Base-by-base conservation (phyloP, 64 coral and sea anemone genomes). In the Pachyseris speciosa region DNA sequence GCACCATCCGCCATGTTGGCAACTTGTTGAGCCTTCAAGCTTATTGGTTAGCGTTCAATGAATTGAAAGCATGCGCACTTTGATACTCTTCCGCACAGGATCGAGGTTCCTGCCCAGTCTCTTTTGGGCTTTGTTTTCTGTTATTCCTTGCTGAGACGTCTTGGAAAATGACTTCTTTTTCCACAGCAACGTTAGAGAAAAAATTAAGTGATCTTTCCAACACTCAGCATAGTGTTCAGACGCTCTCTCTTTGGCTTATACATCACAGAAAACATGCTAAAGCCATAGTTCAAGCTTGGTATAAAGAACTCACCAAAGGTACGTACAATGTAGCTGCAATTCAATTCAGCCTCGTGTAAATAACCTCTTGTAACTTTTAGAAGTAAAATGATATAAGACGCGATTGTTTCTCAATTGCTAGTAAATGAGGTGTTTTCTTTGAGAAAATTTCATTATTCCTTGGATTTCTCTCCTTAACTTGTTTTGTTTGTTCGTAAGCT, bases 191-290 rank as follows among this genome's bases (percentile, higher is more conserved):
- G 9, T 64, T 99, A n/a, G 97, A 99, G 85, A 99, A 99, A 80
- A 99, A 99, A 76, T 80, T 99, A 13, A 37, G 75, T 27, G 97
- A 99, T 72, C 86, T 99, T 41, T 99, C 97, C 2, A 99, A 95
- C 26, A 95, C 97, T 30, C 97, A 99, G 47, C 97, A 99, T 17
- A 99, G 97, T 86, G 92, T 99, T 80, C 97, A 99, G 59, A 99
- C 97, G 28, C 83, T 99, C 72, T 99, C 97, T 0, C 49, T 99
- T 9, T 99, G 97, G 97, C 53, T 99, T 16, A 99, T 99, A 59
- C 97, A 99, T 41, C 97, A 99, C 89, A 94, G 97, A 74, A 99
- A 99, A 83, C 97, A 99, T 65, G 90, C 93, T 10, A 99, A 99
- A 89, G 72, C 83, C 57, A 88, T 99, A 20, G 97, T 99, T 43